Evolutionary conservation across 1,140 invertebrate genomes (phyloP), one percentile per base, ranked within the genome.

Genomic region (Drosophila dunni): DNA sequence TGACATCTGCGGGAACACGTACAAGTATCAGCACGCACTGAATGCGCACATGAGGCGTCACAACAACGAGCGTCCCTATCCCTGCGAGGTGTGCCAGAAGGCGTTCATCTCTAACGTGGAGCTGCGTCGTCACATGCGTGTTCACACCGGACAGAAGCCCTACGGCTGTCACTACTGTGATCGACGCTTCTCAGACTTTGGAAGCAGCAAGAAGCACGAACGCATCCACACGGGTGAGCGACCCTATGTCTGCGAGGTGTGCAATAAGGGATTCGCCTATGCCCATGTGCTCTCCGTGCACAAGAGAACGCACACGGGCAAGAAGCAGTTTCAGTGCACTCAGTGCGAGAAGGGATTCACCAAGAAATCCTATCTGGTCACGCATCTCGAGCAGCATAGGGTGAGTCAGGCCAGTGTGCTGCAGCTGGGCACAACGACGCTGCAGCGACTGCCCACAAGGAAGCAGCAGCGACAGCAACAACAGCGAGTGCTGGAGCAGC

Each of bases 181-280:
- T 56, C 93, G 96, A 9, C 92, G 95, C 8, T 96, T 96, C 91
- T 95, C 95, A 0, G 94, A 94, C 79, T 94, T 94, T 77, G 94
- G 94, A 34, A 94, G 93, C 65, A 92, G 94, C 46, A 94, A 94
- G 81, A 94, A 94, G 70, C 94, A 94, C 68, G 94, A 94, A 72
- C 92, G 96, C 9, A 96, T 95, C 10, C 97, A 98, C 90, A 97
- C 96, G 2, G 97, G 97, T 0, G 96, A 96, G 76, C 92, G 95
- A 3, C 96, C 96, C 0, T 96, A 95, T 67, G 94, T 95, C 51
- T 96, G 96, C 64, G 94, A 94, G 0, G 94, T 94, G 0, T 96
- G 96, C 83, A 93, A 94, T 1, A 96, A 96, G 88, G 94, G 95
- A 1, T 97, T 96, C 89, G 95, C 95, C 64, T 94, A 94, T 4